Evolutionary conservation across 2,113 vertebrate genomes (phyloP).

Genomic region (Motacilla tschutschensis): DNA sequence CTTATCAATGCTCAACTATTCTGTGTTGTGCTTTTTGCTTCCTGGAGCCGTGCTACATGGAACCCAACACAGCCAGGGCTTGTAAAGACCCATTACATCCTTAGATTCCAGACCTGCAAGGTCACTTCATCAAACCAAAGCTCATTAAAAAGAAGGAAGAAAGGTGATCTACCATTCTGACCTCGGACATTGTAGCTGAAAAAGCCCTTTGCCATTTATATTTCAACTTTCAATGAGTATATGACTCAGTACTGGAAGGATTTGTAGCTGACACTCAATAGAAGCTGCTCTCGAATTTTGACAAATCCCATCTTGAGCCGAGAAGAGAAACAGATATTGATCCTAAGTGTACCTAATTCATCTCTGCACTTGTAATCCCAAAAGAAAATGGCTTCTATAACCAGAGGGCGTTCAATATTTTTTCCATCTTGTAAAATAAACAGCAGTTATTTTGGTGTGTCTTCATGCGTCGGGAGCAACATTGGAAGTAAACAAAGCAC

Average conservation of each 20-base stretch:
- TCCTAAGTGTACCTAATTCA: conserved; percentile 88
- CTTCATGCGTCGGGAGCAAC: conserved; percentile 66
- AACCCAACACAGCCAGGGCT: background rate
- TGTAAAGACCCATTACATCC: conserved; percentile 29
- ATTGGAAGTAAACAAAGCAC: conserved; percentile 73
- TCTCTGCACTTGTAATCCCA: conserved; percentile 86
- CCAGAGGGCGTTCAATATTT: conserved; percentile 85
- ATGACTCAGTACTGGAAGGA: conserved; percentile 79
- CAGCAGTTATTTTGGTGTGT: conserved; percentile 82
- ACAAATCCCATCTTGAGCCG: conserved; percentile 85
- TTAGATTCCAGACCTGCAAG: conserved; percentile 58
- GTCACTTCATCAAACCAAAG: conserved; percentile 77
- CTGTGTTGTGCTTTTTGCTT: background rate
- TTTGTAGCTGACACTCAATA: conserved; percentile 86
- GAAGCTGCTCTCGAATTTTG: conserved; percentile 83
- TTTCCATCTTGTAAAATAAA: conserved; percentile 88
- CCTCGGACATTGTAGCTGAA: conserved; percentile 74
- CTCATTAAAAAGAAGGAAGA: conserved; percentile 78
- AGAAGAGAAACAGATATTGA: conserved; percentile 89
- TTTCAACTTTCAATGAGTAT: conserved; percentile 78
- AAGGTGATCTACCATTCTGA: conserved; percentile 72
- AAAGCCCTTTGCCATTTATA: conserved; percentile 78
- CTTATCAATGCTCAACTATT: background rate
- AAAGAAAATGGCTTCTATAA: conserved; percentile 85
- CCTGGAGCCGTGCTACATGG: background rate